These are phyloP conservation scores for Meloidogyne floridensis DNA, from an alignment of 1,140 invertebrate genomes.

Conservation along the genomic window DNA sequence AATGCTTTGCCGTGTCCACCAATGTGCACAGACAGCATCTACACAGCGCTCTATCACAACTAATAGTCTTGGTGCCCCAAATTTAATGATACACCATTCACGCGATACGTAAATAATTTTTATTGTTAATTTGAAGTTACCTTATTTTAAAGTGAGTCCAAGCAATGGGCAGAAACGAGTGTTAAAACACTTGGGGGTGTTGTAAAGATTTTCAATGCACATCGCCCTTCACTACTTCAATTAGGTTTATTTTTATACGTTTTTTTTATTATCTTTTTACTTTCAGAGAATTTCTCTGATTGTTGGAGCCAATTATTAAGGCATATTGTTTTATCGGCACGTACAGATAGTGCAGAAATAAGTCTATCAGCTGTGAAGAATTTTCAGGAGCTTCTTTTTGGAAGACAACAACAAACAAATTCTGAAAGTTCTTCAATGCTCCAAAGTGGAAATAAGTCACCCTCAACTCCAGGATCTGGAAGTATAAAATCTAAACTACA, in stretches of 20 bases:
- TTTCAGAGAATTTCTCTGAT: constrained; percentile 49
- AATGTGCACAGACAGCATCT: constrained; percentile 85
- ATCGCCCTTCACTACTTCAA: constrained; percentile 51
- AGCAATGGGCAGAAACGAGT: constrained; percentile 98
- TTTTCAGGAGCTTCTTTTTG: constrained; percentile 66
- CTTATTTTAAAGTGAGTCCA: constrained; percentile 74
- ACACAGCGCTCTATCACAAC: constrained; percentile 78
- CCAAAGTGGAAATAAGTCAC: constrained; percentile 5
- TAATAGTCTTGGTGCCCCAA: constrained; percentile 77
- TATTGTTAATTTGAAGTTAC: no score
- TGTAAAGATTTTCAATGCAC: constrained; percentile 64
- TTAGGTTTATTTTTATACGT: constrained; percentile 43
- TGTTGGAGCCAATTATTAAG: constrained; percentile 50
- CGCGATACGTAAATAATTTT: constrained; percentile 77
- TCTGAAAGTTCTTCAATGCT: neutral
- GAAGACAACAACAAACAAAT: constrained; percentile 34
- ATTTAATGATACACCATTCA: constrained; percentile 96
- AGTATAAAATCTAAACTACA: constrained; percentile 2
- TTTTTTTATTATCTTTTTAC: neutral
- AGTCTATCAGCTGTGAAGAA: constrained; percentile 69
- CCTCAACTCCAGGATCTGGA: neutral
- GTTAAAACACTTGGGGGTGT: constrained; percentile 69
- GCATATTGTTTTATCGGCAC: constrained; percentile 67
- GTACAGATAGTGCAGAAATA: constrained; percentile 69
- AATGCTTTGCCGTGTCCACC: constrained; percentile 85